phyloP scores from a whole-genome alignment of 2,113 vertebrate genomes.

The Periophthalmodon schlosseri region DNA sequence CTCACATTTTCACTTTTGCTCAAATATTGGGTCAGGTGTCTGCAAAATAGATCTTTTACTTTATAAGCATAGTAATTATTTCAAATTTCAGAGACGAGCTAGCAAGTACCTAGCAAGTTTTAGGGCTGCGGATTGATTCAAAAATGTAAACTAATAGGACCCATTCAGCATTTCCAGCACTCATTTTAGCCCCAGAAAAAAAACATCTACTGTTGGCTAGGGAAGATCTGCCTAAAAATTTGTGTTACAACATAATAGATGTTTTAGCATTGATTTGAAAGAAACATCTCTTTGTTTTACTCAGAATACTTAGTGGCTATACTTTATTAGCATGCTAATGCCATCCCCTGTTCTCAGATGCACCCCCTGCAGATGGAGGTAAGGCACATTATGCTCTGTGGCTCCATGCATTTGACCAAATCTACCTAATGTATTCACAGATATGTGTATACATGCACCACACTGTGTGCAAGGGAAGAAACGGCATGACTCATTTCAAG shows the following conservation, averaged over 20 bases:
- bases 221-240: slow-evolving; percentile 1
- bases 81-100: background rate
- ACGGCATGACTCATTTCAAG: slow-evolving; percentile 25
- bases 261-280: background rate
- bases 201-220: slow-evolving; percentile 37
- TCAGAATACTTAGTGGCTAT: background rate
- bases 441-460: slow-evolving; percentile 53
- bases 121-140: background rate
- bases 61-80: background rate
- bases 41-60: background rate
- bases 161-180: slow-evolving; percentile 7
- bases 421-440: slow-evolving; percentile 56
- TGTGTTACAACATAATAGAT: background rate
- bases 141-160: background rate
- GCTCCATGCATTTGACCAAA: slow-evolving; percentile 24
- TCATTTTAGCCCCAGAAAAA: slow-evolving; percentile 48
- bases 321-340: slow-evolving; percentile 27
- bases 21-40: slow-evolving; percentile 16
- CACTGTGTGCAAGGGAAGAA: slow-evolving; percentile 35
- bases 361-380: slow-evolving; percentile 59
- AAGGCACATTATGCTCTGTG: slow-evolving; percentile 40
- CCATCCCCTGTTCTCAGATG: slow-evolving; percentile 47
- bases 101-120: background rate
- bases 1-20: slow-evolving; percentile 58
- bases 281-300: background rate